These are phyloP conservation scores for Euphydryas editha DNA, from an alignment of 2,888 invertebrate genomes.

Conservation along the genomic window DNA sequence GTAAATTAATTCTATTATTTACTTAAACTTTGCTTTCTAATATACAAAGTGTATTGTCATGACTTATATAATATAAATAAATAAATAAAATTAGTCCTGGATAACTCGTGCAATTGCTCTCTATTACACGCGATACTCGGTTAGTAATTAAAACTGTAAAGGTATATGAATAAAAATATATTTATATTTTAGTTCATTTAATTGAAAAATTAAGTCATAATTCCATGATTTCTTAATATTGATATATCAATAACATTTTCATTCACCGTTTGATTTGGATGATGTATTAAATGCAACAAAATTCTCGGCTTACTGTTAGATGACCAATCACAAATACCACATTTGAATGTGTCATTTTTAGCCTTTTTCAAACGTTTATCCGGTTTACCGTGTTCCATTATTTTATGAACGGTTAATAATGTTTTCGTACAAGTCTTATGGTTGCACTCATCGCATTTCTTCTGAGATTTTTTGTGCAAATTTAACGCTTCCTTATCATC, in stretches of 20 bases:
- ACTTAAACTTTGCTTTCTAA: no score
- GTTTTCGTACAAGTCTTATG: slow-evolving; percentile 40
- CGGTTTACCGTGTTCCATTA: slow-evolving; percentile 34
- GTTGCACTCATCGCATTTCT: slow-evolving; percentile 48
- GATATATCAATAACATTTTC: slow-evolving; percentile 54
- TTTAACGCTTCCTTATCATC: slow-evolving; percentile 30
- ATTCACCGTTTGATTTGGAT: slow-evolving; percentile 61
- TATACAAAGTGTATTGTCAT: no score
- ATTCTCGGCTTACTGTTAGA: slow-evolving; percentile 53
- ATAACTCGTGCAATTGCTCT: no score
- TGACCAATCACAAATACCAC: slow-evolving; percentile 58
- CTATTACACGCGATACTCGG: no score
- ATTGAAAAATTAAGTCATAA: slow-evolving; percentile 38
- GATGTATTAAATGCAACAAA: slow-evolving; percentile 70
- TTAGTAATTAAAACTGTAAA: not conserved
- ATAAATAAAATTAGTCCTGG: no score
- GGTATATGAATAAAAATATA: not conserved
- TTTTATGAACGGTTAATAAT: slow-evolving; percentile 42
- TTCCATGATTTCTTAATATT: slow-evolving; percentile 49
- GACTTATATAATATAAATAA: no score
- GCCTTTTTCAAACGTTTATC: slow-evolving; percentile 23
- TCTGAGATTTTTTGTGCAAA: slow-evolving; percentile 26
- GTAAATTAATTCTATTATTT: no score
- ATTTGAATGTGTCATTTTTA: slow-evolving; percentile 50
- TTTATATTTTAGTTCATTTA: not conserved